Evolutionary conservation across 2,113 vertebrate species (phyloP), one percentile per base, ranked within the genome.

Genomic region (Crotophaga sulcirostris): DNA sequence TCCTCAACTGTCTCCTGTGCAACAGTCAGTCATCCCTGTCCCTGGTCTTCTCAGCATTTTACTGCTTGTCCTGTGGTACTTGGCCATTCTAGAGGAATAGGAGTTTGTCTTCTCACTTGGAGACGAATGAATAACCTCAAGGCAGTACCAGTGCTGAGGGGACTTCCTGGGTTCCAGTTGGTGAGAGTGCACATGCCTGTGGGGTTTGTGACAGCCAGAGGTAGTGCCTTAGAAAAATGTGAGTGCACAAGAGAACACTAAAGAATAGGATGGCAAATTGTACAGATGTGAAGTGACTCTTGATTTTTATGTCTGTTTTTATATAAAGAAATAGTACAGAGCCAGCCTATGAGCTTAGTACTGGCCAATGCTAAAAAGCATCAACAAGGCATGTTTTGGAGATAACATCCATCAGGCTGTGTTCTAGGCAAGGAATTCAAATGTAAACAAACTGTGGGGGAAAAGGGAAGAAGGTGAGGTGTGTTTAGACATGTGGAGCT

Each of bases 41-140:
- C 40, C n/a, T n/a, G 4, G 21, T 60, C 79, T 85, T 90, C n/a
- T 59, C 33, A 38, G 24, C 49, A 5, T 68, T 34, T 26, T 83
- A n/a, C 67, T 5, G 2, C 54, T 44, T 66, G n/a, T 56, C 21
- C 54, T 66, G 26, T 16, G 31, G 12, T 42, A 33, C 20, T 45
- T 0, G 0, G 16, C 68, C 42, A 3, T 47, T 29, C 42, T 69
- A 38, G 33, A 36, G 23, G 20, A 26, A 31, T 5, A 68, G 81
- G 34, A 6, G 4, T 67, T 91, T 70, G 34, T 82, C 33, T 86
- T 94, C 51, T 78, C 29, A 16, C 44, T 36, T 19, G 13, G 34
- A 84, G 40, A 34, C 0, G 0, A 26, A 34, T 38, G 29, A 60
- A 10, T 56, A 60, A 20, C 20, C 21, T 2, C 0, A 6, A 81